These are phyloP conservation scores for Siphonodentalium dalli DNA, from an alignment of 2,888 invertebrate species.

Conservation along the genomic window DNA sequence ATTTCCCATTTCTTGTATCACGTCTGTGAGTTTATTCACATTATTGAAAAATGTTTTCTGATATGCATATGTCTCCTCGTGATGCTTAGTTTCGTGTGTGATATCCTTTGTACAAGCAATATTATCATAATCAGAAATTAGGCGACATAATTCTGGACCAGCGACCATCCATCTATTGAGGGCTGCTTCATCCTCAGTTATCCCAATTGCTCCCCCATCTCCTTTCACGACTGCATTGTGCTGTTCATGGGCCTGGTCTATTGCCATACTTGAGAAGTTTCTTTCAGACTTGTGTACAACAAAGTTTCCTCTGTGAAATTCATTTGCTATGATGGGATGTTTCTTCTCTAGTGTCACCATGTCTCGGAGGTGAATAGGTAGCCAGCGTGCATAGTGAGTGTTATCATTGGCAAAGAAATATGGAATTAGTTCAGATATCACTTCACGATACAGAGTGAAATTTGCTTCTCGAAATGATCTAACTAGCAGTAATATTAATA, in stretches of 20 bases:
- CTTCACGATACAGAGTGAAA: conserved; percentile 1
- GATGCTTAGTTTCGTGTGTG: conserved; percentile 1
- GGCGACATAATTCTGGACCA: too few relatives aligned
- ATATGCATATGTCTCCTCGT: conserved; percentile 1
- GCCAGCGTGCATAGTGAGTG: conserved; percentile 30
- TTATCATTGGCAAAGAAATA: too few relatives aligned
- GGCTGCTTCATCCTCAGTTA: too few relatives aligned
- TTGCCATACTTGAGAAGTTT: conserved; percentile 24
- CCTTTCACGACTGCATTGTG: too few relatives aligned
- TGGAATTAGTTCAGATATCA: too few relatives aligned
- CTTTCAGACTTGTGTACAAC: conserved; percentile 25
- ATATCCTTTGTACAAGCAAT: too few relatives aligned
- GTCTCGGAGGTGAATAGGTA: conserved; percentile 29
- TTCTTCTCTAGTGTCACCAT: conserved; percentile 24
- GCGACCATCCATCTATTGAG: conserved; percentile 36
- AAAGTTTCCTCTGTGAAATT: conserved; percentile 26
- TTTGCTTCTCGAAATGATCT: neutral
- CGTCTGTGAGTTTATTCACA: conserved; percentile 8
- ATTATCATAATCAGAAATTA: too few relatives aligned
- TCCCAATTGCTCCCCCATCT: too few relatives aligned
- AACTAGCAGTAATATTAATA: too few relatives aligned
- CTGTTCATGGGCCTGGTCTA: conserved; percentile 33
- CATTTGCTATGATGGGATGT: conserved; percentile 24
- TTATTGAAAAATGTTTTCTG: conserved; percentile 12
- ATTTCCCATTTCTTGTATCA: neutral